Evolutionary conservation across 2,113 vertebrate genomes (phyloP), one percentile per base, ranked within the genome.

Genomic region (Tricholaema leucomelas): DNA sequence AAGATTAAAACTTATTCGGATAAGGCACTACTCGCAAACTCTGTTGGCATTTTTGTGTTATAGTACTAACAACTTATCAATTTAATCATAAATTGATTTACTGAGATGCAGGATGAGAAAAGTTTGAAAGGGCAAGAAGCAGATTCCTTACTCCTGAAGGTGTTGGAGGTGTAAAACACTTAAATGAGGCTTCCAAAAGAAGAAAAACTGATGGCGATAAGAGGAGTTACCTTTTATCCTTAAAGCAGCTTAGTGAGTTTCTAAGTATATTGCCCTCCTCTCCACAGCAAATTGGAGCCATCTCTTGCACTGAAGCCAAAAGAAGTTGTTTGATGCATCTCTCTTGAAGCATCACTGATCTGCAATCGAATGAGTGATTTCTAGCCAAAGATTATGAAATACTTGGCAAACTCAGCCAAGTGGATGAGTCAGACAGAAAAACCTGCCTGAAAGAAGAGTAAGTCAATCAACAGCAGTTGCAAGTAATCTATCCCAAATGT

Each of bases 401-500:
- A 66, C 36, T 87, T 80, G 75, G 60, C 52, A 75, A 94, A 67
- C 15, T 40, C 30, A 52, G 28, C 67, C 67, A 35, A 85, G 52
- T 46, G 60, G 60, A 80, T 95, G 87, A 95, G 84, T 91, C 92
- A 94, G 71, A 64, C 17, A 82, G 78, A 56, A 87, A 93, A 96
- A 92, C 86, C 81, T 87, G 84, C 82, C 75, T 48, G 67, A 88
- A 75, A 63, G 46, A 88, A 75, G 71, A 90, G 50, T 66, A 76
- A 91, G 81, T 91, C 72, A 88, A 95, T 65, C 75, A 81, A 80
- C 64, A 94, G 85, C 93, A 83, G 46, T 94, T 89, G 87, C 54
- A 74, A 93, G 54, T 95, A 94, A 94, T 87, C 87, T 93, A 87
- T 96, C 88, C 87, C 88, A 96, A 92, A 95, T 89, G 88, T 55